These are phyloP conservation scores for Petrocephalus schoutedeni DNA, from an alignment of 2,797 vertebrate species.

Conservation along the genomic window DNA sequence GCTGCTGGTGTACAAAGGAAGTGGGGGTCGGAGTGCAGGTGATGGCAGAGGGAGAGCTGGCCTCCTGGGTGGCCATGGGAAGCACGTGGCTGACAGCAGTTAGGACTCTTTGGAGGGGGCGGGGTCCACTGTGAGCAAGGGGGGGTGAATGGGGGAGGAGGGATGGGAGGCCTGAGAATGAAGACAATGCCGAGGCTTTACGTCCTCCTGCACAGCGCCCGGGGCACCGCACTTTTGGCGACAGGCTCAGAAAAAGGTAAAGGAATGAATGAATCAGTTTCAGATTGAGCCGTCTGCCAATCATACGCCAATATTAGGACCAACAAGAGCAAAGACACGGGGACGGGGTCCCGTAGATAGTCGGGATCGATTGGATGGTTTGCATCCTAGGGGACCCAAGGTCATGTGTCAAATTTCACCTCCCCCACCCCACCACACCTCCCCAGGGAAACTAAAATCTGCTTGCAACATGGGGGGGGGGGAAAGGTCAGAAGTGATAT, in stretches of 20 bases:
- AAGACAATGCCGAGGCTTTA: neutral
- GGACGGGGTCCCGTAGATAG: conserved; percentile 44
- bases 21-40: too few species aligned
- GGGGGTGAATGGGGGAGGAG: too few species aligned
- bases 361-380: conserved; percentile 51
- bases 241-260: neutral
- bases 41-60: neutral
- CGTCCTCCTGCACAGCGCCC: neutral
- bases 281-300: neutral
- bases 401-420: conserved; percentile 38
- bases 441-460: conserved; percentile 42
- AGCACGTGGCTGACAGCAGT: neutral
- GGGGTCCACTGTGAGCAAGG: too few species aligned
- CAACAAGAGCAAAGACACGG: conserved; percentile 35
- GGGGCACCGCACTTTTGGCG: neutral
- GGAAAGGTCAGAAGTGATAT: neutral
- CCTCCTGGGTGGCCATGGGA: neutral
- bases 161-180: neutral
- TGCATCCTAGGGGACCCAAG: conserved; percentile 43
- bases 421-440: conserved; percentile 31
- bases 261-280: neutral
- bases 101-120: neutral
- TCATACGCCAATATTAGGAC: neutral
- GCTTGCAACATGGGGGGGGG: conserved; percentile 49
- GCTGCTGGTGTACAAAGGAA: neutral